Conservation (phyloP, 2,113 vertebrate species). For the Procavia capensis region DNA sequence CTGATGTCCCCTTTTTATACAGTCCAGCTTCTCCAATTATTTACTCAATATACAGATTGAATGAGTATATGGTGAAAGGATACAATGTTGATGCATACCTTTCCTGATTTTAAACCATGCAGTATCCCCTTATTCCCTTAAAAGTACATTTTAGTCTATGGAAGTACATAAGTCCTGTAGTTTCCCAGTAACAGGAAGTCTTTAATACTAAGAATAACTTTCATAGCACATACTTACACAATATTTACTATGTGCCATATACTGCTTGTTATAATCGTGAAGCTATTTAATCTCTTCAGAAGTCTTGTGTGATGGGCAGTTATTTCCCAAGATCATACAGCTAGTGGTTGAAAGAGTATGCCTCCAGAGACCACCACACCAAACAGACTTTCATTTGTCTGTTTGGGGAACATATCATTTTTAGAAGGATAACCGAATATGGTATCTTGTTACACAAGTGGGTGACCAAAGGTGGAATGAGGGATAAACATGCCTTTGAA, state of each 20-base stretch:
- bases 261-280: not conserved
- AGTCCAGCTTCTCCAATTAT: not conserved
- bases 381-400: not conserved
- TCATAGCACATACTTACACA: not conserved
- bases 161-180: not conserved
- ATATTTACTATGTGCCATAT: not conserved
- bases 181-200: not conserved
- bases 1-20: not conserved
- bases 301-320: not conserved
- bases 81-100: not conserved
- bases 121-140: not conserved
- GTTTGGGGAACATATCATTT: not conserved
- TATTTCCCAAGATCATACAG: not conserved
- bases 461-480: not conserved
- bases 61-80: not conserved
- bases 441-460: not conserved
- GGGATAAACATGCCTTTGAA: not conserved
- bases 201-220: constrained; percentile 10
- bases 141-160: not conserved
- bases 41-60: not conserved
- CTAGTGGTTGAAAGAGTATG: too few relatives aligned
- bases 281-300: not conserved
- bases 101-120: not conserved
- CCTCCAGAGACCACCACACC: not conserved
- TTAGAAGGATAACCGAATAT: not conserved